Percentiles rank a stretch among this genome's conserved stretches.
phyloP scores from a whole-genome alignment of 2,888 invertebrate genomes.

The Cephalotes varians region DNA sequence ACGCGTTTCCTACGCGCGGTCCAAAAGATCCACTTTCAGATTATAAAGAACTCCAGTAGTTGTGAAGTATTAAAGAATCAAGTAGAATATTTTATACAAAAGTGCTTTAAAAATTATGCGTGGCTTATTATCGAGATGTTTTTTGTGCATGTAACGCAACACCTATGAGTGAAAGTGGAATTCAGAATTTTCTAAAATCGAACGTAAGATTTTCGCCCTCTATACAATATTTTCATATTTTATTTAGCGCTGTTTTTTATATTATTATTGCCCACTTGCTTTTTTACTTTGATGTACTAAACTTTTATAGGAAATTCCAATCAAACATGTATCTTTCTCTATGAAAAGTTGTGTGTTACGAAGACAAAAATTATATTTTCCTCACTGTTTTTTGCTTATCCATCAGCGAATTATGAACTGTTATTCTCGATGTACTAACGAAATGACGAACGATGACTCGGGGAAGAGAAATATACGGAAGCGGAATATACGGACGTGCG shows the following conservation, averaged over 20 bases:
- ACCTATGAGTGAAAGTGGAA: no score
- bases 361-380: not conserved
- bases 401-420: conserved; percentile 9
- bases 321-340: not conserved
- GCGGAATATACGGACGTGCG: conserved; percentile 28
- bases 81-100: not conserved
- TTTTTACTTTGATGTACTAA: not conserved
- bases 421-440: conserved; percentile 24
- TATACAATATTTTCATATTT: no score
- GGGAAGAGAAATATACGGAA: conserved; percentile 33
- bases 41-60: not conserved
- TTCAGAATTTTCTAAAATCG: no score
- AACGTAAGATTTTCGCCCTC: no score
- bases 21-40: not conserved
- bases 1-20: not conserved
- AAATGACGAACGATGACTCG: conserved; percentile 48
- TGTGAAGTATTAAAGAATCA: not conserved
- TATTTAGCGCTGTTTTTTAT: no score
- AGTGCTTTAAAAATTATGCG: not conserved
- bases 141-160: not conserved
- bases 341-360: not conserved
- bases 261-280: not conserved
- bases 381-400: not conserved
- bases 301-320: not conserved
- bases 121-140: not conserved